Evolutionary conservation across 1,140 invertebrate genomes (phyloP).

Genomic region (Probaryconus sp.): DNA sequence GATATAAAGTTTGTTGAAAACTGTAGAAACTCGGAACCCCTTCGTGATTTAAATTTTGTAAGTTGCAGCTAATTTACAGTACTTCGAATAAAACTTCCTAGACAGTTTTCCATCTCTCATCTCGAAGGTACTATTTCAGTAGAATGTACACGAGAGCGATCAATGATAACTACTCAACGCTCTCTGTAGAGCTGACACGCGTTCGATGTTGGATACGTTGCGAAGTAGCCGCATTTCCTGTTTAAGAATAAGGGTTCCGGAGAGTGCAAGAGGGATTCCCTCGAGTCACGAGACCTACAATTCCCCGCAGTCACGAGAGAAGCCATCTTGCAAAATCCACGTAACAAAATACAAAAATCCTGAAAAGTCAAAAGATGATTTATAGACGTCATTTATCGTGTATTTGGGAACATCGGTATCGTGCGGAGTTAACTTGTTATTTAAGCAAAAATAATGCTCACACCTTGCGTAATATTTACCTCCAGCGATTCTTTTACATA

Average conservation of each 20-base stretch:
- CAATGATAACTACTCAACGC: conserved; percentile 42
- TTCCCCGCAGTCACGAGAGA: conserved; percentile 47
- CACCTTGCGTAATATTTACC: conserved; percentile 29
- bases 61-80: conserved; percentile 9
- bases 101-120: neutral
- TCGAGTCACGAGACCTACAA: conserved; percentile 44
- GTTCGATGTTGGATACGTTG: conserved; percentile 51
- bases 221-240: conserved; percentile 56
- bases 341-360: conserved; percentile 38
- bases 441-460: conserved; percentile 24
- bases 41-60: too few species aligned
- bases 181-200: conserved; percentile 36
- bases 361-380: conserved; percentile 51
- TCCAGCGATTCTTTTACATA: conserved; percentile 45
- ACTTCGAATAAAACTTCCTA: neutral
- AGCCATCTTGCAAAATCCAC: conserved; percentile 25
- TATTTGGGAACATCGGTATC: conserved; percentile 63
- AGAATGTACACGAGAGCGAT: conserved; percentile 27
- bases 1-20: too few species aligned
- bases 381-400: conserved; percentile 54
- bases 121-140: conserved; percentile 19
- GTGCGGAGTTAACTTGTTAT: conserved; percentile 8
- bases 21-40: too few species aligned
- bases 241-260: conserved; percentile 35
- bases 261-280: conserved; percentile 47